Base-by-base conservation (phyloP, 2,113 vertebrate species). In the Centropristis striata region DNA sequence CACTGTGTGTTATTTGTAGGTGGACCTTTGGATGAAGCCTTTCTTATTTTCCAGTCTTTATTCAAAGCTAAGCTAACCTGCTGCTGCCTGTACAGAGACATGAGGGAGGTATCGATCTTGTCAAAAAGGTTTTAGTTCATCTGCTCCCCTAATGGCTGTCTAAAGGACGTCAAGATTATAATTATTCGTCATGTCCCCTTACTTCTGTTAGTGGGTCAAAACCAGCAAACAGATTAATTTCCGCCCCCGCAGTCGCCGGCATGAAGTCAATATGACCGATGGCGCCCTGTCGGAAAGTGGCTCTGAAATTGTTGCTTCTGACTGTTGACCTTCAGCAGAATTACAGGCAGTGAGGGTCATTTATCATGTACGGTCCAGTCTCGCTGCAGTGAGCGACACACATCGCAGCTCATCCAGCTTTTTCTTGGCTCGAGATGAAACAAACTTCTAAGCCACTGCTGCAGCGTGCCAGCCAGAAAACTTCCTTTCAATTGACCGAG, bases 321-420 rank as follows among this genome's bases (percentile, higher is more conserved):
- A 83, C 75, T 72, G 64, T 41, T 90, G 87, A 91, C 92, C 90
- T 93, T 92, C 85, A 86, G 63, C 64, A 27, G 63, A 64, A 55
- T 66, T 67, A 64, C 72, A 54, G 71, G 74, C 46, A 66, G 61
- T 0, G 72, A 69, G 41, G 70, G 80, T 84, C 83, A 61, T 83
- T 78, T 57, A 10, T 91, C 86, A 88, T 65, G 54, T 70, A n/a
- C n/a, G 51, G 49, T 70, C 69, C 25, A 44, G 61, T 63, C 28
- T 76, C 63, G 55, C 47, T 11, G 32, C 71, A 60, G 81, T 11
- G 44, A 55, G 61, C 11, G 50, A 39, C 6, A 32, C 32, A 8
- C 77, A 4, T 23, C 51, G 11, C 70, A 6, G 73, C 61, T 86
- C 70, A 28, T 69, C 83, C 81, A 55, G 84, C 58, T 83, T 75